Evolutionary conservation across 2,888 invertebrate species (phyloP).

Genomic region (Phania funesta): DNA sequence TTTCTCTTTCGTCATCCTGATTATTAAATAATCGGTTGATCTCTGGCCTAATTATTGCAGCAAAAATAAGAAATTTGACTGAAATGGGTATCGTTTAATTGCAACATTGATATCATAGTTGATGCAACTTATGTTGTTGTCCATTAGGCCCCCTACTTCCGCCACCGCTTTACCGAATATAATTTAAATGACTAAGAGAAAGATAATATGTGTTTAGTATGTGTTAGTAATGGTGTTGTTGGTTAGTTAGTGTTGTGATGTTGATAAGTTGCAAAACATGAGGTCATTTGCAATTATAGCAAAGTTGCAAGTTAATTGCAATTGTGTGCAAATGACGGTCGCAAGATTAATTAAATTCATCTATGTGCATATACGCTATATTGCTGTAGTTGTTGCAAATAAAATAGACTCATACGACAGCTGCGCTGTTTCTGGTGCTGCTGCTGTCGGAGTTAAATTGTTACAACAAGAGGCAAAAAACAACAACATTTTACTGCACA

Average conservation of each 20-base stretch:
- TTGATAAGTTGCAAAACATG: slow-evolving; percentile 78
- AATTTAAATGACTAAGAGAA: slow-evolving; percentile 20
- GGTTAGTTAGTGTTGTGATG: slow-evolving; percentile 70
- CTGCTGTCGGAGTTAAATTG: slow-evolving; percentile 15
- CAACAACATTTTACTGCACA: slow-evolving; percentile 39
- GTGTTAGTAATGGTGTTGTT: slow-evolving; percentile 46
- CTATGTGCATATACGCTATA: slow-evolving; percentile 37
- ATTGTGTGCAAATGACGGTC: slow-evolving; percentile 78
- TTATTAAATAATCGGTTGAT: too few relatives aligned
- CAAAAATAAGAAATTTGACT: too few relatives aligned
- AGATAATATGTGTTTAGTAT: slow-evolving; percentile 8
- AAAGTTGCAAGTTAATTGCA: slow-evolving; percentile 79
- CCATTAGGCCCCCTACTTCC: background rate
- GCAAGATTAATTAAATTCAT: slow-evolving; percentile 79
- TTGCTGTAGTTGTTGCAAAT: slow-evolving; percentile 15
- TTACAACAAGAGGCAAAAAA: slow-evolving; percentile 5
- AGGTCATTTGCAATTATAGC: slow-evolving; percentile 77
- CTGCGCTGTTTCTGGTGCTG: background rate
- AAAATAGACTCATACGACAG: slow-evolving; percentile 3
- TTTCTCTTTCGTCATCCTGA: too few relatives aligned
- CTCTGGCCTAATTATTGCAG: too few relatives aligned
- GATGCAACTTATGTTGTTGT: too few relatives aligned
- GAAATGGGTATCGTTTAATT: too few relatives aligned
- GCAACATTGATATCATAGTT: too few relatives aligned
- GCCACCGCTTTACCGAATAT: slow-evolving; percentile 14